phyloP scores from a whole-genome alignment of 2,888 invertebrate species.

The Monopis laevigella region DNA sequence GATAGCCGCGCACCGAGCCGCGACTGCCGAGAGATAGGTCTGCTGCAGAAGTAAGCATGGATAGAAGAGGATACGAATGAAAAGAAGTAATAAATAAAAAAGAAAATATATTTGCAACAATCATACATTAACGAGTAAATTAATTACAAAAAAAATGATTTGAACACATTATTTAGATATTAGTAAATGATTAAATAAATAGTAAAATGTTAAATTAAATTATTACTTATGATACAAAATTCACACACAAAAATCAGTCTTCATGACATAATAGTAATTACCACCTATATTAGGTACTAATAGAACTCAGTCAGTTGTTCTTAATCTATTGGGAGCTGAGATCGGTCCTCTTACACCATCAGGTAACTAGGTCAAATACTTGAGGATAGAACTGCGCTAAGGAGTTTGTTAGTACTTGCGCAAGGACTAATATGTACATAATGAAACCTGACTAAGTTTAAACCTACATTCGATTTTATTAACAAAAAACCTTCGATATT shows the following conservation, averaged over 20 bases:
- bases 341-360: too few relatives aligned
- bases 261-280: slow-evolving; percentile 29
- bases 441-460: too few relatives aligned
- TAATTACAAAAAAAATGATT: slow-evolving; percentile 13
- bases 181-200: slow-evolving; percentile 22
- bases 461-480: too few relatives aligned
- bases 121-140: slow-evolving; percentile 55
- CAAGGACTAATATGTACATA: too few relatives aligned
- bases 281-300: slow-evolving; percentile 22
- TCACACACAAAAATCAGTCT: slow-evolving; percentile 36
- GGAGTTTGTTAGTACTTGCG: too few relatives aligned
- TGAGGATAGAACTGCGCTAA: too few relatives aligned
- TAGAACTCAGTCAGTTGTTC: not conserved
- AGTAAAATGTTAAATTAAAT: slow-evolving; percentile 44
- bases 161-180: slow-evolving; percentile 4
- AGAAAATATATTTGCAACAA: slow-evolving; percentile 64
- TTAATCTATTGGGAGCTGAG: too few relatives aligned
- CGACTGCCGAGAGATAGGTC: slow-evolving; percentile 45
- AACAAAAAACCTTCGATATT: too few relatives aligned
- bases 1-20: not conserved
- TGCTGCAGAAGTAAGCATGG: slow-evolving; percentile 57
- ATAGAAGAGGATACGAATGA: slow-evolving; percentile 55
- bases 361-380: too few relatives aligned
- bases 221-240: slow-evolving; percentile 25
- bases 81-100: slow-evolving; percentile 62